Conservation (phyloP, 2,888 invertebrate species). For the Cantharis nigra region DNA sequence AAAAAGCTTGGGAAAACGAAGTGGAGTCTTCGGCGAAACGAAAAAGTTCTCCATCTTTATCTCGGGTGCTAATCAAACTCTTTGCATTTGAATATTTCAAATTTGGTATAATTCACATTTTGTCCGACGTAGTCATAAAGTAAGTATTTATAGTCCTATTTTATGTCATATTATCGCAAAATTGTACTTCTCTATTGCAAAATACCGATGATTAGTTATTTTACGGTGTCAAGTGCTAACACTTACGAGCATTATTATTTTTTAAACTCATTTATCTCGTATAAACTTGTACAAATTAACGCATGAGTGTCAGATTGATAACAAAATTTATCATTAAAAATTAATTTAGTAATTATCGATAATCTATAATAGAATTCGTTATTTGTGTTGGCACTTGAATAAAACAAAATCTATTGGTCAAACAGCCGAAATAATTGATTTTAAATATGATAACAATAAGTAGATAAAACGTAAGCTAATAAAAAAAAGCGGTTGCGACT, state of each 20-base stretch:
- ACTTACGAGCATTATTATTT: background rate
- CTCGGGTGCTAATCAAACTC: background rate
- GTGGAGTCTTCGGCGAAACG: background rate
- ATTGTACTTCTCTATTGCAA: background rate
- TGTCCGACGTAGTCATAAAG: background rate
- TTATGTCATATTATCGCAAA: background rate
- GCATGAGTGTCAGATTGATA: background rate
- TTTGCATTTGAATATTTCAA: background rate
- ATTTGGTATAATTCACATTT: background rate
- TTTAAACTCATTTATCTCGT: background rate
- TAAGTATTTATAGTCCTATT: background rate
- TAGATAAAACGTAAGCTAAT: no score
- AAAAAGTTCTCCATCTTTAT: background rate
- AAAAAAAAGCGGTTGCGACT: no score
- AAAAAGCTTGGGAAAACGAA: background rate
- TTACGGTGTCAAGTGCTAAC: background rate
- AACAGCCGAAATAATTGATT: background rate
- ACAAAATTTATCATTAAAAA: background rate
- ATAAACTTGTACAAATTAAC: background rate
- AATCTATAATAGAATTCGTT: background rate
- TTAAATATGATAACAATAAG: no score
- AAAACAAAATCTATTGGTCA: background rate
- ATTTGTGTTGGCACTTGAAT: background rate
- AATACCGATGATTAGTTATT: background rate
- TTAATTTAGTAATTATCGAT: background rate